Conservation (phyloP, 2,888 invertebrate genomes). For the Xanthorhoe designata region DNA sequence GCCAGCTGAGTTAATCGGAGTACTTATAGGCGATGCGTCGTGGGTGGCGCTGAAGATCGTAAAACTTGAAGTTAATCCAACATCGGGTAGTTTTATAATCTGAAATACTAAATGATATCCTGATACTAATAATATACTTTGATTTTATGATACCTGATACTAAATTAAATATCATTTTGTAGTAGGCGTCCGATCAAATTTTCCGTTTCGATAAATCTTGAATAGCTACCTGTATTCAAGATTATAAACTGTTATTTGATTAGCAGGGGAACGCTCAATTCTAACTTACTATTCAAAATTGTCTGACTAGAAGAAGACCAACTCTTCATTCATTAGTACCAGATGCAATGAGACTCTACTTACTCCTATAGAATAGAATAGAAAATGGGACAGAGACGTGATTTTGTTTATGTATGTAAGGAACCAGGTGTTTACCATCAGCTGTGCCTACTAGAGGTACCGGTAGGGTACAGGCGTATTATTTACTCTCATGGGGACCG, state of each 20-base stretch:
- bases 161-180: too few species aligned
- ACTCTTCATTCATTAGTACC: too few species aligned
- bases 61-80: background rate
- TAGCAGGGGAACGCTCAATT: too few species aligned
- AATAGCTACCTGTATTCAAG: too few species aligned
- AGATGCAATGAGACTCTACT: too few species aligned
- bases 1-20: constrained; percentile 7
- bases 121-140: background rate
- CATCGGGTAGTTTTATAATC: background rate
- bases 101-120: background rate
- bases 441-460: constrained; percentile 5
- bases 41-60: background rate
- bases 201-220: too few species aligned
- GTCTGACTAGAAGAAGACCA: too few species aligned
- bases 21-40: background rate
- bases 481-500: constrained; percentile 17
- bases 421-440: constrained; percentile 13
- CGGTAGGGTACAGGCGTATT: constrained; percentile 9
- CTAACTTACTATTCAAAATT: too few species aligned
- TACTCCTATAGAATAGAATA: too few species aligned
- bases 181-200: too few species aligned
- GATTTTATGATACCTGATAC: background rate
- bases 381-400: background rate
- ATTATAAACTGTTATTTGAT: too few species aligned
- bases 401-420: background rate